Evolutionary conservation across 2,113 vertebrate species (phyloP).

Genomic region (Corydoras maculifer): DNA sequence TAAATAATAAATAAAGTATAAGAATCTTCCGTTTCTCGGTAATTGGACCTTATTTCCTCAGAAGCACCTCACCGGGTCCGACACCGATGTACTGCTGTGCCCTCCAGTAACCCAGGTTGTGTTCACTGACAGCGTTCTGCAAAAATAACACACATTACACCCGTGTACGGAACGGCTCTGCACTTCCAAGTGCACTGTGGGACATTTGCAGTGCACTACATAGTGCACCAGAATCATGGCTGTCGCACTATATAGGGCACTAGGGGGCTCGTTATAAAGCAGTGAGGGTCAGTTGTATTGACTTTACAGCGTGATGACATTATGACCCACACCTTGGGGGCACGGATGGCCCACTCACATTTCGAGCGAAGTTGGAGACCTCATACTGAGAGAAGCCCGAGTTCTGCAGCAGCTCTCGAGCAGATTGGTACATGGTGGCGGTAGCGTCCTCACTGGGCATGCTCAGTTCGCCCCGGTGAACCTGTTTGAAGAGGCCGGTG

Average conservation of each 20-base stretch:
- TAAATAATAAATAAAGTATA: no score
- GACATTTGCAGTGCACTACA: no score
- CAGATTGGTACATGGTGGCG: constrained; percentile 77
- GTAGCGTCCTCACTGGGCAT: constrained; percentile 62
- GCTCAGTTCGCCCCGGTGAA: constrained; percentile 54
- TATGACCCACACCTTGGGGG: no score
- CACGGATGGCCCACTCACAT: constrained; percentile 61
- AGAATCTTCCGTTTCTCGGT: no score
- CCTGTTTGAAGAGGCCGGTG: constrained; percentile 73
- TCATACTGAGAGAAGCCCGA: constrained; percentile 83
- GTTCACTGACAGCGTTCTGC: constrained; percentile 77
- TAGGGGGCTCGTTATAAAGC: no score
- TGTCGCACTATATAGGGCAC: no score
- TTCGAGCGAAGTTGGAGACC: constrained; percentile 87
- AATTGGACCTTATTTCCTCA: background rate
- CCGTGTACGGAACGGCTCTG: no score
- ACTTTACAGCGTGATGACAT: no score
- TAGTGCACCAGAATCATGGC: no score
- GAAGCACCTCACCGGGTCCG: constrained; percentile 74
- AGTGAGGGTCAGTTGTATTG: no score
- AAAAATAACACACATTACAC: background rate
- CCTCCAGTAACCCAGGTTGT: constrained; percentile 86
- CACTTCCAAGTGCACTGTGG: no score
- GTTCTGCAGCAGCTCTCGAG: constrained; percentile 58
- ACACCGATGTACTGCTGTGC: constrained; percentile 81